Conservation (phyloP, 2,113 vertebrate genomes). For the Cynocephalus volans region DNA sequence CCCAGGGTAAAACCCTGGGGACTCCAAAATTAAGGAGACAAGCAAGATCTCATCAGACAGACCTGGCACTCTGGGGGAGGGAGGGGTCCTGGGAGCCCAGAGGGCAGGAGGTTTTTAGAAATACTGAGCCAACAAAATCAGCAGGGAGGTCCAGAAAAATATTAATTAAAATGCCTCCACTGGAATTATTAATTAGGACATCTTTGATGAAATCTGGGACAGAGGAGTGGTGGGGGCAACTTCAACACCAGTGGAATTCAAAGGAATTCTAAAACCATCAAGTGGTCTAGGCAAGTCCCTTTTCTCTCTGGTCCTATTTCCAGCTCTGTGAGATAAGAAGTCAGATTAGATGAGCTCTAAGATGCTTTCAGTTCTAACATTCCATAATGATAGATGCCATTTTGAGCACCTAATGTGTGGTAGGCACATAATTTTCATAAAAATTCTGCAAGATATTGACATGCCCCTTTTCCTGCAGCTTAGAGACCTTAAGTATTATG, state of each 20-base stretch:
- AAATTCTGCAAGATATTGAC: neutral
- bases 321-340: neutral
- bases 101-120: neutral
- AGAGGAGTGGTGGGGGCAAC: neutral
- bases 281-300: neutral
- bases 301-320: neutral
- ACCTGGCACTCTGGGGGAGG: neutral
- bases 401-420: neutral
- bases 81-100: neutral
- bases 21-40: neutral
- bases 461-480: neutral
- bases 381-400: neutral
- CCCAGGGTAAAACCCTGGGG: neutral
- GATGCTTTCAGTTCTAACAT: neutral
- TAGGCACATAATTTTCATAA: neutral
- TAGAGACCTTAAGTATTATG: neutral
- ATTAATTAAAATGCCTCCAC: neutral
- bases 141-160: neutral
- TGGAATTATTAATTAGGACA: neutral
- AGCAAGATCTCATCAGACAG: neutral
- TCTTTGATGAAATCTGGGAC: neutral
- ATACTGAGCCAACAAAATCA: neutral
- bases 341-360: neutral
- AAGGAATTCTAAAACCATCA: neutral
- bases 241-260: rapidly evolving